phyloP scores from a whole-genome alignment of 2,888 invertebrate species.

The Apamea epomidion region DNA sequence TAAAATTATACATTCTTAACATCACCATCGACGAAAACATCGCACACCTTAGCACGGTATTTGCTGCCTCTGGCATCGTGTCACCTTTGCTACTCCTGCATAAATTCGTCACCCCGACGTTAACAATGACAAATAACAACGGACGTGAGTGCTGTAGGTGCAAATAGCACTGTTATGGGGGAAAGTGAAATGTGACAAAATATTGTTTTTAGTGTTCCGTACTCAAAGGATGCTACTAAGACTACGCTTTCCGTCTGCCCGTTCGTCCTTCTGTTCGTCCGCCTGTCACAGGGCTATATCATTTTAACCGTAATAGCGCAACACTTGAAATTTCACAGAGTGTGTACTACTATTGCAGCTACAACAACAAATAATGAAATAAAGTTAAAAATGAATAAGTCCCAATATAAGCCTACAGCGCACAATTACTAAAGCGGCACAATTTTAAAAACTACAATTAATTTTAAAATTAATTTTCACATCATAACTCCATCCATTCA shows the following conservation, averaged over 20 bases:
- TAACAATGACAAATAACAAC: slow-evolving; percentile 65
- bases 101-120: slow-evolving; percentile 63
- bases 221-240: not conserved
- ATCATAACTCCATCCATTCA: not conserved
- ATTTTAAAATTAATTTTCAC: not conserved
- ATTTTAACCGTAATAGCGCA: not conserved
- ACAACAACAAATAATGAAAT: not conserved
- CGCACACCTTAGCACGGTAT: slow-evolving; percentile 13
- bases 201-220: not conserved
- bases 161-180: slow-evolving; percentile 32
- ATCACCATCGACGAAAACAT: not conserved
- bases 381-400: no score
- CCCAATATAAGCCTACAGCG: not conserved
- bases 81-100: slow-evolving; percentile 55
- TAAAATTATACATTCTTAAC: not conserved
- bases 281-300: not conserved
- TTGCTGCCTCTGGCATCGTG: slow-evolving; percentile 17
- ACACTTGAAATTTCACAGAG: not conserved
- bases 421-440: not conserved
- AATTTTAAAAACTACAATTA: not conserved
- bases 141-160: slow-evolving; percentile 53
- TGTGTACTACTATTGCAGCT: not conserved
- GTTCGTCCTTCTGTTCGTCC: not conserved
- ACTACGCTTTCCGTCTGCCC: not conserved
- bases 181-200: slow-evolving; percentile 16